Percentiles rank a stretch among this genome's conserved stretches.
Conservation (phyloP, 2,888 invertebrate genomes). For the Sinelater perroti region DNA sequence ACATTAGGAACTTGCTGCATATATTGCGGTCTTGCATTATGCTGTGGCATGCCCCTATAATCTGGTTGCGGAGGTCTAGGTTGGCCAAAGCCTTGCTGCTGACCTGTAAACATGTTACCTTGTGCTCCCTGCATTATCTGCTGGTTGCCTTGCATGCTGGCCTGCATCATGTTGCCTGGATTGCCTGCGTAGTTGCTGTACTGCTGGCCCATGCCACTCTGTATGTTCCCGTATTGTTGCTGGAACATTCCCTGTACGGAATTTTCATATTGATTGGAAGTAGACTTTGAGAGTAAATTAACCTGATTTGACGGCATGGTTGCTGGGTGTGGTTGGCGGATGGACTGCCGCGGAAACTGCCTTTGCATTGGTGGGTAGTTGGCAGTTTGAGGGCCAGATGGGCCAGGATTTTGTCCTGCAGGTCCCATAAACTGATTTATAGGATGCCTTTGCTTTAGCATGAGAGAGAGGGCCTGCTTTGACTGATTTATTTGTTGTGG, state of each 20-base stretch:
- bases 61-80: constrained; percentile 59
- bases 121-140: constrained; percentile 55
- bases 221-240: constrained; percentile 69
- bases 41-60: constrained; percentile 59
- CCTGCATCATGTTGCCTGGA: constrained; percentile 56
- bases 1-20: constrained; percentile 84
- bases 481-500: constrained; percentile 72
- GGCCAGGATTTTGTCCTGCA: constrained; percentile 53
- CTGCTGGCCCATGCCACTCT: constrained; percentile 68
- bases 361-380: constrained; percentile 62
- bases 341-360: constrained; percentile 62
- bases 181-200: constrained; percentile 70
- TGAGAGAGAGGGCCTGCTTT: constrained; percentile 86
- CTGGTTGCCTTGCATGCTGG: constrained; percentile 54
- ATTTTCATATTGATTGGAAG: constrained; percentile 1
- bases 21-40: constrained; percentile 71
- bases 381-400: constrained; percentile 56
- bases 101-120: constrained; percentile 58
- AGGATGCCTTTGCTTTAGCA: constrained; percentile 82
- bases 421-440: constrained; percentile 62
- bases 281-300: constrained; percentile 13
- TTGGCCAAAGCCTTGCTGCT: constrained; percentile 66
- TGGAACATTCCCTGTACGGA: constrained; percentile 65
- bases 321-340: constrained; percentile 58
- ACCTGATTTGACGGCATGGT: constrained; percentile 60